A percentile compares a stretch with the other conserved stretches of the same genome.
These are phyloP conservation scores for Catharus ustulatus DNA, from an alignment of 2,797 vertebrate genomes.

Conservation along the genomic window DNA sequence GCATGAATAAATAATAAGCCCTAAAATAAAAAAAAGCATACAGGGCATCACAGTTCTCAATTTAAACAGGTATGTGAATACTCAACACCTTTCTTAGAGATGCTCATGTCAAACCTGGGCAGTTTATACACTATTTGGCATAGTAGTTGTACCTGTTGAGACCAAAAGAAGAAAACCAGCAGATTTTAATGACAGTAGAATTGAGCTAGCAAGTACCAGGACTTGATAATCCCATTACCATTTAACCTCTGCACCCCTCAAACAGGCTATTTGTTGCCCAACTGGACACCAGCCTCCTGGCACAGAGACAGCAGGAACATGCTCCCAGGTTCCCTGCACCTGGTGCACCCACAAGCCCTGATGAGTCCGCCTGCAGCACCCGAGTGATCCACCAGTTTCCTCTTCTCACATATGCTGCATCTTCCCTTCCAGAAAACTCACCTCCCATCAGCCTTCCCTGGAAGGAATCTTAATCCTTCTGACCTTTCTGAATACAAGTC, in stretches of 20 bases:
- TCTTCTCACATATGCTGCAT: background rate
- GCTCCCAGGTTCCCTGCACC: background rate
- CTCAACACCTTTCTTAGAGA: background rate
- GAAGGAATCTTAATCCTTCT: background rate
- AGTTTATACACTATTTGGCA: background rate
- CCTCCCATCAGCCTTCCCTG: background rate
- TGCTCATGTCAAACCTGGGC: background rate
- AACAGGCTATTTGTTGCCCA: background rate
- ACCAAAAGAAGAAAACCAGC: background rate
- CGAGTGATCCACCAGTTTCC: background rate
- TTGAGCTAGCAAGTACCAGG: background rate
- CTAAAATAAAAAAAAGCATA: background rate
- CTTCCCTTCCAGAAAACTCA: background rate
- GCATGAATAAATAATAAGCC: background rate
- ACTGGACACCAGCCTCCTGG: background rate
- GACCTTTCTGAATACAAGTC: background rate
- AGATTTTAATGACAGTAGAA: background rate
- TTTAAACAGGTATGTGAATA: background rate
- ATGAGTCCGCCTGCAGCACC: background rate
- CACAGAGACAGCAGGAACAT: accelerated
- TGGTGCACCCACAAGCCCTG: accelerated
- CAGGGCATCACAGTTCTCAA: background rate
- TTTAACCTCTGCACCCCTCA: background rate
- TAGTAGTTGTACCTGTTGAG: background rate
- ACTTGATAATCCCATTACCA: background rate